Evolutionary conservation across 2,888 invertebrate genomes (phyloP).

Genomic region (Blera fallax): DNA sequence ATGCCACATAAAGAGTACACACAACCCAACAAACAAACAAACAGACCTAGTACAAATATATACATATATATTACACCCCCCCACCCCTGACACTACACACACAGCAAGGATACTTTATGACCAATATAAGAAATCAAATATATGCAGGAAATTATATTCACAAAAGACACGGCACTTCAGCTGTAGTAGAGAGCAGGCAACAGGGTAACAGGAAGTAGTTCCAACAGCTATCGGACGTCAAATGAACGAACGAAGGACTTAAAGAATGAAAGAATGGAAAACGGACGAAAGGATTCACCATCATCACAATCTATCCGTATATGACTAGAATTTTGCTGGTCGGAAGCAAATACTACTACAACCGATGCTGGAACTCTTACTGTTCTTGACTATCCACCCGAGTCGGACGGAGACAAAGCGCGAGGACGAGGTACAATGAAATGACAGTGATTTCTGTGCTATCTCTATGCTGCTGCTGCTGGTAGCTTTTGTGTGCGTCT

Average conservation of each 20-base stretch:
- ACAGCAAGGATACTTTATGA: slow-evolving; percentile 38
- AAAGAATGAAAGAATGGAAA: slow-evolving; percentile 23
- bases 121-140: slow-evolving; percentile 68
- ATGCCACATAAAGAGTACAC: slow-evolving; percentile 49
- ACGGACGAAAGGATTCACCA: slow-evolving; percentile 40
- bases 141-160: slow-evolving; percentile 49
- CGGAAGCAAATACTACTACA: slow-evolving; percentile 3
- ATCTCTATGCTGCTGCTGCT: background rate
- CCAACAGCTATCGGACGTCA: background rate
- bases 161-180: slow-evolving; percentile 19
- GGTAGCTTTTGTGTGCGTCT: background rate
- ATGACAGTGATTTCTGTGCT: slow-evolving; percentile 45
- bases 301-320: background rate
- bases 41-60: slow-evolving; percentile 20
- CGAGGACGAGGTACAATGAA: slow-evolving; percentile 15
- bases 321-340: slow-evolving; percentile 18
- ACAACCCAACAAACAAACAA: slow-evolving; percentile 34
- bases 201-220: slow-evolving; percentile 24
- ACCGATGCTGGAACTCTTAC: background rate
- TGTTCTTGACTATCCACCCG: slow-evolving; percentile 1
- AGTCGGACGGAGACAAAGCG: slow-evolving; percentile 5
- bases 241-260: slow-evolving; percentile 1
- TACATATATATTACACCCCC: slow-evolving; percentile 13
- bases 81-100: background rate
- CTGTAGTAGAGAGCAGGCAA: slow-evolving; percentile 1